These are phyloP conservation scores for Cylas formicarius DNA, from an alignment of 1,140 invertebrate genomes.

Conservation along the genomic window DNA sequence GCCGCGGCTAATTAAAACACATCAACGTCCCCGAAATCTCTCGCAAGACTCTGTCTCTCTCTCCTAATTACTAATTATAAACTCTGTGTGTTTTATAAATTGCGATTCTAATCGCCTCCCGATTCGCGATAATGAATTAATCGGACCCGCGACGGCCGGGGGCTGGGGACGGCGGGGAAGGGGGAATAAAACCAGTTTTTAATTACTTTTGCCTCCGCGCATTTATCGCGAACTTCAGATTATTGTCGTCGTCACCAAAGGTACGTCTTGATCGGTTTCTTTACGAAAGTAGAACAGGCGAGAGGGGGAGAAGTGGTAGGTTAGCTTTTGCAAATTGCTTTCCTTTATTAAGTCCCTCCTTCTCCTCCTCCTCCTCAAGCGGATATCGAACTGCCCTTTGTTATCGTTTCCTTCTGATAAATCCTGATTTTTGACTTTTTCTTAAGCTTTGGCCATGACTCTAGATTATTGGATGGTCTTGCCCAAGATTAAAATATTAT, in stretches of 20 bases:
- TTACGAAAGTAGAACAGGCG: slow-evolving; percentile 9
- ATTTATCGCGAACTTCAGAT: slow-evolving; percentile 31
- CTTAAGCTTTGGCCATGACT: too few relatives aligned
- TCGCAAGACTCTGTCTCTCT: slow-evolving; percentile 32
- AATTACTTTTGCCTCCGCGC: slow-evolving; percentile 37
- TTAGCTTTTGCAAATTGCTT: slow-evolving; percentile 19
- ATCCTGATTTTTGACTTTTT: too few relatives aligned
- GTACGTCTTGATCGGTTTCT: slow-evolving; percentile 19
- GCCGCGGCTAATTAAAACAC: slow-evolving; percentile 41
- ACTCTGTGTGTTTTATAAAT: slow-evolving; percentile 43
- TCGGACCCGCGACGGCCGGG: slow-evolving; percentile 33
- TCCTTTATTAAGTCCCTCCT: slow-evolving; percentile 23
- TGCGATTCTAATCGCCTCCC: slow-evolving; percentile 43
- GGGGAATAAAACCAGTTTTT: slow-evolving; percentile 36
- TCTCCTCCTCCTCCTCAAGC: too few relatives aligned
- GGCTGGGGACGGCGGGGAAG: too few relatives aligned
- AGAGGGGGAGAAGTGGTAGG: too few relatives aligned
- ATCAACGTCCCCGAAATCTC: slow-evolving; percentile 32
- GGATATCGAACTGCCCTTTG: too few relatives aligned
- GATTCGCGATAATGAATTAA: slow-evolving; percentile 43
- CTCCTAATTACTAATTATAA: slow-evolving; percentile 43
- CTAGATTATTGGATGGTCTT: too few relatives aligned
- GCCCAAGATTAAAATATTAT: too few relatives aligned
- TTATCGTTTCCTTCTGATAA: too few relatives aligned
- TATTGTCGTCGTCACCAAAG: slow-evolving; percentile 22